A percentile compares a stretch with the other conserved stretches of the same genome.
Conservation (phyloP, 2,888 invertebrate species). For the Sarcophaga caerulescens region DNA sequence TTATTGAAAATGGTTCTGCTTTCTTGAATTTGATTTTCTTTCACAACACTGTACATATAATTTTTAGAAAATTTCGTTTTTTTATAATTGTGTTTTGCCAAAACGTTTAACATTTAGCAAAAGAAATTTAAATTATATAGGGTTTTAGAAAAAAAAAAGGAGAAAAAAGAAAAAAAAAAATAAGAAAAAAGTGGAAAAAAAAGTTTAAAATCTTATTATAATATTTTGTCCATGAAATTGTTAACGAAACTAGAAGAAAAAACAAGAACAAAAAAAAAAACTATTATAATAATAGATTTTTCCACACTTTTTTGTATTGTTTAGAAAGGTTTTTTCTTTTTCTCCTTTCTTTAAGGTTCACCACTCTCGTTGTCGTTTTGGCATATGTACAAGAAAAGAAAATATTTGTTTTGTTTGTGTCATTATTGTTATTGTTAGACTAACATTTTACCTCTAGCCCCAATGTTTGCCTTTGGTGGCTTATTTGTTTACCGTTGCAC, state of each 20-base stretch:
- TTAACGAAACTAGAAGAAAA: background rate
- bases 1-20: slow-evolving; percentile 64
- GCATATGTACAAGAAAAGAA: slow-evolving; percentile 26
- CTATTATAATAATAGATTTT: slow-evolving; percentile 15
- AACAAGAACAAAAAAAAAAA: background rate
- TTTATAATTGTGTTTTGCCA: slow-evolving; percentile 26
- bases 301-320: background rate
- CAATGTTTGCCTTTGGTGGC: background rate
- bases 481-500: too few species aligned
- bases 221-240: background rate
- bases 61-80: slow-evolving; percentile 44
- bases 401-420: slow-evolving; percentile 24
- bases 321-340: background rate
- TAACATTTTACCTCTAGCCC: background rate
- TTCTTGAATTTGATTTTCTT: slow-evolving; percentile 63
- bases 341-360: slow-evolving; percentile 32
- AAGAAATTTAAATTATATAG: slow-evolving; percentile 31
- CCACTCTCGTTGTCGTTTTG: slow-evolving; percentile 14
- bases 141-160: background rate
- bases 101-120: slow-evolving; percentile 39
- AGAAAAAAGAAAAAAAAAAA: background rate
- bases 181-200: background rate
- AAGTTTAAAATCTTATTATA: background rate
- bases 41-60: slow-evolving; percentile 40
- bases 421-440: background rate